These are phyloP conservation scores for Pseudopodoces humilis DNA, from an alignment of 2,113 vertebrate species.

Conservation along the genomic window DNA sequence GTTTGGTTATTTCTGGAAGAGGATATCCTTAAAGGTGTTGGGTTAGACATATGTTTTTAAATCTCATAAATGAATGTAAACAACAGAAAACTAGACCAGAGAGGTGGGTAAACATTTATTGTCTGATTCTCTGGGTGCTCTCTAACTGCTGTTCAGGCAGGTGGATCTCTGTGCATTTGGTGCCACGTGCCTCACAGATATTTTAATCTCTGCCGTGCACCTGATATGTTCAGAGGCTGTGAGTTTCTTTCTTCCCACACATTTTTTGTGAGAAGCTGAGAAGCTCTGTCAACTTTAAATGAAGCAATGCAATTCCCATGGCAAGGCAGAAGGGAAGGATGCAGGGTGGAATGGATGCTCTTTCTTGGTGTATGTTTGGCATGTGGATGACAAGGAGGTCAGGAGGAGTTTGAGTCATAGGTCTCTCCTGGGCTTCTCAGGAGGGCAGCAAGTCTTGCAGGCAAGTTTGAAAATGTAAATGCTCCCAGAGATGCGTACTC, in stretches of 20 bases:
- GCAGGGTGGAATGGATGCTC: neutral
- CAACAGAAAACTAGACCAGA: neutral
- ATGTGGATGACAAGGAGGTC: neutral
- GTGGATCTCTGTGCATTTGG: neutral
- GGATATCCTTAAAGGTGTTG: neutral
- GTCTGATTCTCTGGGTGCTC: neutral
- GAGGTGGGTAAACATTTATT: neutral
- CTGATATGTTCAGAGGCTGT: neutral
- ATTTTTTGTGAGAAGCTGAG: neutral
- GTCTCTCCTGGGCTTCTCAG: neutral
- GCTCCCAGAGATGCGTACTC: neutral
- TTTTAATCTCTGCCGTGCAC: conserved; percentile 37
- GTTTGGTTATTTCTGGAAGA: neutral
- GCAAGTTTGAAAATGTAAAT: neutral
- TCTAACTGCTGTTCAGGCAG: neutral
- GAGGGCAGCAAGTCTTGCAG: neutral
- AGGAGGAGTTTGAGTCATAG: neutral
- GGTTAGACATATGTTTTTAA: neutral
- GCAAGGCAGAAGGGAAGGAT: neutral
- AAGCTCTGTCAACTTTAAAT: neutral
- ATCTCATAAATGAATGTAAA: neutral
- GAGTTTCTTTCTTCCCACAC: neutral
- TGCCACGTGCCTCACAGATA: neutral
- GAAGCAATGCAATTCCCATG: neutral
- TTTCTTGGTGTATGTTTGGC: neutral